Base-by-base conservation (phyloP, 2,888 invertebrate genomes). In the Catocala nupta region DNA sequence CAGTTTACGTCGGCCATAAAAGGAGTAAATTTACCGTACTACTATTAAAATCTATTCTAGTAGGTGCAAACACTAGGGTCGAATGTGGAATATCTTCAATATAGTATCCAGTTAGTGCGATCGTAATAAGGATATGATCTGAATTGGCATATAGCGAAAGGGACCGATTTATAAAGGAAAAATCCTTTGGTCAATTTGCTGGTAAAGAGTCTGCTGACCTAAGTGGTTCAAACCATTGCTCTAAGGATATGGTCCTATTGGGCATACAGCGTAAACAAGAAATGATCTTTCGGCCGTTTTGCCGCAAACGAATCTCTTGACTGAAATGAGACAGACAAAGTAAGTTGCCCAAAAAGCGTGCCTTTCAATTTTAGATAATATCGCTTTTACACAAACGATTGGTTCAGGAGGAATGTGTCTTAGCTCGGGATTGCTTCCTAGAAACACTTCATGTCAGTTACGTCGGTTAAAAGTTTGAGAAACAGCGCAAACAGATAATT, bases 1-100 rank as follows among this genome's bases (percentile, higher is more conserved):
- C 83, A 78, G 82, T 92, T 91, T 87, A 92, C 84, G 81, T 76
- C 77, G 53, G 73, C 81, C 84, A 83, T 91, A 88, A 91, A 91
- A 84, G 83, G 80, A 80, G 85, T 86, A 82, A 86, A 87, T 88
- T 85, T 85, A 87, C 85, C 81, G 81, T 78, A 78, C 77, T 73
- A 81, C 80, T 77, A 81, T 81, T 82, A 84, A 84, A 82, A 82
- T 87, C 89, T 90, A 91, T 90, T 91, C 78, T 78, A 67, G 81
- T 67, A 69, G 68, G 69, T 70, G 74, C 70, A 73, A 69, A 70
- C 73, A 65, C 59, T 68, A 68, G 71, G 64, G 73, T 69, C 65
- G 64, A 67, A 45, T 69, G 63, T 55, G 55, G 68, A 57, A 65
- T 63, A 66, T 68, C 59, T 68, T 58, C 42, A 8, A 61, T 63